Percentiles rank a stretch among this genome's conserved stretches.
Conservation (phyloP, 2,888 invertebrate species). For the Aleiodes leptofemur region DNA sequence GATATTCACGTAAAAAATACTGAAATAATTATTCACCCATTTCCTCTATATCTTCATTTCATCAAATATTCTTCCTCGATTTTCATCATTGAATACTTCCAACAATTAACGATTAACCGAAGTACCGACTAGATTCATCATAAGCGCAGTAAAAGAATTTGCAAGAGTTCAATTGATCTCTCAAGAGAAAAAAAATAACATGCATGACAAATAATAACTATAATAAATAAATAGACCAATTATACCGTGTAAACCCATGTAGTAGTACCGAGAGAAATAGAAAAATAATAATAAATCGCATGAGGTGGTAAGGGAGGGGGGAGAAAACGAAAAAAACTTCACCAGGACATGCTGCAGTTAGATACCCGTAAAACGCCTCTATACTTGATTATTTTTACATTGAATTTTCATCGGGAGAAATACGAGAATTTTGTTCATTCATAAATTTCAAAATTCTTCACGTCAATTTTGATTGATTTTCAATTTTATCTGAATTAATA, state of each 20-base stretch:
- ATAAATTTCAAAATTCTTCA: neutral
- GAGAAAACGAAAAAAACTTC: conserved; percentile 18
- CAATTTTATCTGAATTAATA: neutral
- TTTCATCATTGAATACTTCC: neutral
- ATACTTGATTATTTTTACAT: too few species aligned
- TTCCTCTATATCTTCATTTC: conserved; percentile 26
- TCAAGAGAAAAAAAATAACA: conserved; percentile 18
- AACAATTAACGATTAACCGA: conserved; percentile 17
- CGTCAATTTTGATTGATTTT: neutral
- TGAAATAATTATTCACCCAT: conserved; percentile 17
- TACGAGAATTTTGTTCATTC: too few species aligned
- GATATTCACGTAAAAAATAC: conserved; percentile 19
- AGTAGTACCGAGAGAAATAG: conserved; percentile 16
- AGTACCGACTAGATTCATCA: conserved; percentile 13
- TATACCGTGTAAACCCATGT: neutral
- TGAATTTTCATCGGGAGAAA: too few species aligned
- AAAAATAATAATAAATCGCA: conserved; percentile 13
- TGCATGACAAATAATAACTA: conserved; percentile 24
- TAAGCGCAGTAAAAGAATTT: conserved; percentile 26
- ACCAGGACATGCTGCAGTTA: conserved; percentile 23
- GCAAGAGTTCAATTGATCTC: conserved; percentile 13
- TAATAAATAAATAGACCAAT: conserved; percentile 8
- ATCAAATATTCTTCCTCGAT: conserved; percentile 8
- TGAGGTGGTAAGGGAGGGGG: neutral
- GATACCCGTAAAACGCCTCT: too few species aligned